Base-by-base conservation (phyloP, 2,113 vertebrate species). In the Onychostruthus taczanowskii region DNA sequence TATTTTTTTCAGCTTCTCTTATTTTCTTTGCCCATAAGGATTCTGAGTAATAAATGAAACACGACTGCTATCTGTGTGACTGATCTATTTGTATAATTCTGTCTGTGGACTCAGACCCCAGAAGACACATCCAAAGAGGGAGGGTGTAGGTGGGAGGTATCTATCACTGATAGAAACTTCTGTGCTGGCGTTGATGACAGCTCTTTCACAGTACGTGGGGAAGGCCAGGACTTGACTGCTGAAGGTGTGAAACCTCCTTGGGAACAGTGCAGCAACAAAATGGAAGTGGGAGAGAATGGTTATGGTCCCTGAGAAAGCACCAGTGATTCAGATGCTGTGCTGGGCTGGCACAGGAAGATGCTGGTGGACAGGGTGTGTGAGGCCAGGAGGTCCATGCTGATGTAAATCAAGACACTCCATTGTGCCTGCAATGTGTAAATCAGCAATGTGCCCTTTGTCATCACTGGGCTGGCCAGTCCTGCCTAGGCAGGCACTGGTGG, bases 21-120 rank as follows among this genome's bases (percentile, higher is more conserved):
- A 97, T 98, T 98, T 98, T 98, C 96, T 94, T 97, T 98, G 98
- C 98, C 98, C 98, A 98, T 98, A 98, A 99, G 98, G 98, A 99
- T 98, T 98, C 98, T 98, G 97, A 98, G 98, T 98, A 98, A 98
- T 98, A 98, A 99, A 98, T 98, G 98, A 98, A 99, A 98, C 98
- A 99, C 97, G 41, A 90, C 90, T 98, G 98, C 97, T 98, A 97
- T 98, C 97, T 97, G 96, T 98, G 69, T 94, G 98, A 98, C 98
- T 98, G 98, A 99, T 99, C 98, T 98, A 98, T 98, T 98, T 98
- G 98, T 98, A 97, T 98, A 98, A 98, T 98, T 91, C 95, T 97
- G 97, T 98, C 98, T 97, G 80, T 96, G 97, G 98, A 98, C 97
- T 98, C 98, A 98, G 89, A 97, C 96, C 98, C 97, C 96, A 93